Base-by-base conservation (phyloP, 2,888 invertebrate genomes). In the Anthophora plumipes region DNA sequence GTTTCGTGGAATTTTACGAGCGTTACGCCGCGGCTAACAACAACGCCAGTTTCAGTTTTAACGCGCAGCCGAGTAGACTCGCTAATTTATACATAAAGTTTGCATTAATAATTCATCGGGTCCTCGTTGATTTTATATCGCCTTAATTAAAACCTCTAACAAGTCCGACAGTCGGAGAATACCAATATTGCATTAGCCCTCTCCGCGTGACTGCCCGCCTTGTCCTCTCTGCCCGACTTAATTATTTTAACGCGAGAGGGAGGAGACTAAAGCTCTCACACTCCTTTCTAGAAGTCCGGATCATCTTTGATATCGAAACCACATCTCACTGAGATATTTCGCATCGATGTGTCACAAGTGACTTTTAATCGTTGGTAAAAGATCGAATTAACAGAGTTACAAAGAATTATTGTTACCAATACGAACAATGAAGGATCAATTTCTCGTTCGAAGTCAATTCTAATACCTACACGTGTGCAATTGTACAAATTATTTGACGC, bases 111-210 rank as follows among this genome's bases (percentile, higher is more conserved):
- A 92, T 92, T 92, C 92, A 92, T 91, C 91, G 90, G 85, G 79
- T 85, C 88, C 87, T 82, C 87, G 87, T 90, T 91, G 91, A 92
- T 92, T 88, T 92, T 92, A 92, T 92, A 92, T 91, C 91, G 91
- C 91, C 92, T 92, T 92, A 91, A 92, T 92, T 92, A 92, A 92
- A 92, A 90, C 91, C 92, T 90, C 91, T 91, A 92, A 92, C 92
- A 92, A 92, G 92, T 92, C 82, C 84, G 91, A 88, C 92, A 90
- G 91, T 90, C 89, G 88, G 89, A 90, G 91, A 92, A 92, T 92
- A 92, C 91, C 92, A 92, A 92, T 92, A 92, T 91, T 91, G 91
- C 91, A 91, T 85, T 85, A 85, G 84, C 86, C 78, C 71, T 86
- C 67, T 76, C 67, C 75, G 67, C 59, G 69, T 63, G 68, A 37